Percentiles rank a stretch among this genome's conserved stretches.
Conservation (phyloP, 2,797 vertebrate genomes). For the Brotula barbata region DNA sequence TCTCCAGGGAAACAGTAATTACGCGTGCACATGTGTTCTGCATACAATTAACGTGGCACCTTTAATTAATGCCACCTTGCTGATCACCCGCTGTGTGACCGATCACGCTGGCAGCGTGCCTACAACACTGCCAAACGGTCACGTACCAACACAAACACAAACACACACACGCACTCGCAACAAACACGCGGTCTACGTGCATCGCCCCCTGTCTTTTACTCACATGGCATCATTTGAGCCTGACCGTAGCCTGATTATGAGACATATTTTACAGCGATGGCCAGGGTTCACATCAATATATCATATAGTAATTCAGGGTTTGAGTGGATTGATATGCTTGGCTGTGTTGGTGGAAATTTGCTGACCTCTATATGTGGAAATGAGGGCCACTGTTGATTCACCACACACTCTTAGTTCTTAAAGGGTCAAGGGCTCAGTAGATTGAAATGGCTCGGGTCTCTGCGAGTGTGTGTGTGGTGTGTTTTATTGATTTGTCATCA, state of each 20-base stretch:
- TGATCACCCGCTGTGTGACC: slow-evolving; percentile 67
- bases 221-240: not conserved
- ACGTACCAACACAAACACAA: slow-evolving; percentile 13
- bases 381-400: slow-evolving; percentile 57
- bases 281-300: not conserved
- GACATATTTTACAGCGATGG: not conserved
- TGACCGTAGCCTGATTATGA: not conserved
- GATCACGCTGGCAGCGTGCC: slow-evolving; percentile 54
- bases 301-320: slow-evolving; percentile 19
- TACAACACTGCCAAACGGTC: slow-evolving; percentile 16
- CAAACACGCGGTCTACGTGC: not conserved
- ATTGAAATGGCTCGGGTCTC: slow-evolving; percentile 39
- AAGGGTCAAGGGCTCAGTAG: slow-evolving; percentile 52
- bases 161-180: not conserved
- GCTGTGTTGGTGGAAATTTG: slow-evolving; percentile 25
- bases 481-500: slow-evolving; percentile 51
- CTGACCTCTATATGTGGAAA: slow-evolving; percentile 45
- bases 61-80: slow-evolving; percentile 76
- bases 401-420: slow-evolving; percentile 34
- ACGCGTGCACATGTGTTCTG: slow-evolving; percentile 77
- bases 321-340: slow-evolving; percentile 23
- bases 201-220: too few species aligned
- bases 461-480: slow-evolving; percentile 33
- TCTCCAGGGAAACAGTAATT: slow-evolving; percentile 78
- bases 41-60: slow-evolving; percentile 74